These are phyloP conservation scores for Amiota communis DNA, from an alignment of 2,888 invertebrate genomes.

Conservation along the genomic window DNA sequence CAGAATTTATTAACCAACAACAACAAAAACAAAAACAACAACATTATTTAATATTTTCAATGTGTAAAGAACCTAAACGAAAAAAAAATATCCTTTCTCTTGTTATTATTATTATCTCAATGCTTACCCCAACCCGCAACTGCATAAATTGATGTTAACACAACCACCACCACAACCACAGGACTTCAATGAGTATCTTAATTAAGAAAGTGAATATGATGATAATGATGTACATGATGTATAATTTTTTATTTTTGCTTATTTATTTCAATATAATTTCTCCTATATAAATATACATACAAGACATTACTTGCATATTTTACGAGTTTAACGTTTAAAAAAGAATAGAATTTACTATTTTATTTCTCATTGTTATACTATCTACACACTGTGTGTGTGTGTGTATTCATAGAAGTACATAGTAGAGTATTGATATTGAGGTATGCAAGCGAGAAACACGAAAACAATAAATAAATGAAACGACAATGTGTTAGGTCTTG, in stretches of 20 bases:
- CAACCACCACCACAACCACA: conserved; percentile 59
- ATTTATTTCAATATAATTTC: not conserved
- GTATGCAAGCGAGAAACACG: no score
- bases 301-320: no score
- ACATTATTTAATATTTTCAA: conserved; percentile 48
- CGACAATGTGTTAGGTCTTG: no score
- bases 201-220: conserved; percentile 53
- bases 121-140: conserved; percentile 62
- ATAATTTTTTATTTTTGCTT: no score
- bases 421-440: no score
- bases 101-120: conserved; percentile 54
- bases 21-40: conserved; percentile 20
- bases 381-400: no score
- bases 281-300: not conserved
- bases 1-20: conserved; percentile 12
- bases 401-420: no score
- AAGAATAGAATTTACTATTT: no score
- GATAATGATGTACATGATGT: no score
- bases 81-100: conserved; percentile 60
- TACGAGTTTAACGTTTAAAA: no score
- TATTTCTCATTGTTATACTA: no score
- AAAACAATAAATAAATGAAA: no score
- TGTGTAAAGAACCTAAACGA: conserved; percentile 57
- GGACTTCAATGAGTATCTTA: conserved; percentile 74
- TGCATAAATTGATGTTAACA: conserved; percentile 64